Conservation (phyloP, 2,113 vertebrate genomes). For the Notothenia rossii region DNA sequence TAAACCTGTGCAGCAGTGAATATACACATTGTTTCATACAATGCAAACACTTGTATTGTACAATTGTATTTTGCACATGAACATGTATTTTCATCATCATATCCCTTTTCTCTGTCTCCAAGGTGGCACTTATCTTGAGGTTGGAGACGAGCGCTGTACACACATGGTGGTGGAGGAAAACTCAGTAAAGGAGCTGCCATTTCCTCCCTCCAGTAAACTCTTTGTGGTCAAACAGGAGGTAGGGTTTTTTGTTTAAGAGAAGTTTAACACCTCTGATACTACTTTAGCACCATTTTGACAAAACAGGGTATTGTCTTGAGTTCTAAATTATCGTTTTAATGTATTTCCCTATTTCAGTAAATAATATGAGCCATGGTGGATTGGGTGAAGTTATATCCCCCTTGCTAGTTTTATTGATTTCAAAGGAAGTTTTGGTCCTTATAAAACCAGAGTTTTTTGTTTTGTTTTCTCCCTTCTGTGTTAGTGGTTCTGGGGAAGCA, state of each 20-base stretch:
- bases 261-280: background rate
- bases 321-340: background rate
- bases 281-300: slow-evolving; percentile 2
- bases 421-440: slow-evolving; percentile 5
- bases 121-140: slow-evolving; percentile 90
- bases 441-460: slow-evolving; percentile 1
- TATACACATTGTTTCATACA: too few species aligned
- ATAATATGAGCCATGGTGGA: slow-evolving; percentile 34
- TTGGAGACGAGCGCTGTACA: slow-evolving; percentile 93
- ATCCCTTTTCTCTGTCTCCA: background rate
- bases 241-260: slow-evolving; percentile 51
- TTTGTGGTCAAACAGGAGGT: slow-evolving; percentile 98
- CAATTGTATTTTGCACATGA: background rate
- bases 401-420: slow-evolving; percentile 23
- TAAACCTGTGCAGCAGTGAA: background rate
- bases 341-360: slow-evolving; percentile 43
- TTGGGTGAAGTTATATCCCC: slow-evolving; percentile 16
- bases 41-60: too few species aligned
- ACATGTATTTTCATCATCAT: background rate
- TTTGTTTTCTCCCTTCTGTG: background rate
- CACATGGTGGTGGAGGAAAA: slow-evolving; percentile 97
- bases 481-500: slow-evolving; percentile 99
- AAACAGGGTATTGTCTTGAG: background rate
- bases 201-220: slow-evolving; percentile 89
- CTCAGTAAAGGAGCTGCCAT: slow-evolving; percentile 92